phyloP scores from a whole-genome alignment of 2,888 invertebrate genomes.

The Eupeodes luniger region DNA sequence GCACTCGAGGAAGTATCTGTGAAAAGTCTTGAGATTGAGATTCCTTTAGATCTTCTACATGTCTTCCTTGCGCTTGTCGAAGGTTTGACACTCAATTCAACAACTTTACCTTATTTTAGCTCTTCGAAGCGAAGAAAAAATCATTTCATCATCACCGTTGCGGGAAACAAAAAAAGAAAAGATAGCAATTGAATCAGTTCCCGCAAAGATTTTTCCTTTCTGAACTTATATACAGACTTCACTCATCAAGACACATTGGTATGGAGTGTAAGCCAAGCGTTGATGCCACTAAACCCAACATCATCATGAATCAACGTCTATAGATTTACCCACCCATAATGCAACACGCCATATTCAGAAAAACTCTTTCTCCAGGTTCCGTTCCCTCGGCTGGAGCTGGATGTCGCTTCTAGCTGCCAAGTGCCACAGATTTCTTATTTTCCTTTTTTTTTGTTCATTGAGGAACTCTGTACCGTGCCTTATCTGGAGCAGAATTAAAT shows the following conservation, averaged over 20 bases:
- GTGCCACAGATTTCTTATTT: slow-evolving; percentile 48
- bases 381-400: not conserved
- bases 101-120: not conserved
- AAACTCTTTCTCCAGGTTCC: not conserved
- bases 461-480: slow-evolving; percentile 29
- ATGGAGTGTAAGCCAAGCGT: slow-evolving; percentile 24
- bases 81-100: not conserved
- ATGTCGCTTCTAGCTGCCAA: slow-evolving; percentile 42
- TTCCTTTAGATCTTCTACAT: not conserved
- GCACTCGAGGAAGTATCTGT: too few species aligned
- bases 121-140: not conserved
- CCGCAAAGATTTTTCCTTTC: slow-evolving; percentile 6
- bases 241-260: slow-evolving; percentile 45
- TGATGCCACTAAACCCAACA: slow-evolving; percentile 45
- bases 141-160: not conserved
- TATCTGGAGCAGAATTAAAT: slow-evolving; percentile 66
- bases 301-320: slow-evolving; percentile 58
- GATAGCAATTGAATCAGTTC: slow-evolving; percentile 49
- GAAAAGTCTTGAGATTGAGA: slow-evolving; percentile 1
- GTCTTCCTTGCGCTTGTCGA: not conserved
- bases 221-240: not conserved
- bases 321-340: slow-evolving; percentile 26
- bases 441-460: not conserved
- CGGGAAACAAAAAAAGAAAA: not conserved
- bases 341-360: slow-evolving; percentile 8